phyloP scores from a whole-genome alignment of 2,888 invertebrate genomes.

The Camponotus fellah region DNA sequence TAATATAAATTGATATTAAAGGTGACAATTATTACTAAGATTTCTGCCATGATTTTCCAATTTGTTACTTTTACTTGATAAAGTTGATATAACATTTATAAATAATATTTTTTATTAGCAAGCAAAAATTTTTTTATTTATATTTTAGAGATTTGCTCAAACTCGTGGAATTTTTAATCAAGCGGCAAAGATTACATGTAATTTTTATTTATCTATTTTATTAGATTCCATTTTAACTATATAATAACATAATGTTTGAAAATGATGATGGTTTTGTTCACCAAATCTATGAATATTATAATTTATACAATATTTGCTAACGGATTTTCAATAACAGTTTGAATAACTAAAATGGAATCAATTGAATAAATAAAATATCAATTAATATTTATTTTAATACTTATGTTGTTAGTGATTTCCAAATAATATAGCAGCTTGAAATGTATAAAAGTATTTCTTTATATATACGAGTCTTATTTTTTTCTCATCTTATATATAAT shows the following conservation, averaged over 20 bases:
- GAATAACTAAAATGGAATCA: not conserved
- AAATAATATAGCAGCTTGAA: not conserved
- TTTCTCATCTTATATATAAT: not conserved
- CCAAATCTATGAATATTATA: constrained; percentile 17
- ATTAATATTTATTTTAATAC: constrained; percentile 8
- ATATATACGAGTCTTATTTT: not conserved
- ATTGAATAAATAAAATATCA: not conserved
- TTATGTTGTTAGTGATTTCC: not conserved
- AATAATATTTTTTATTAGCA: not conserved
- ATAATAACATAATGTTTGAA: not conserved
- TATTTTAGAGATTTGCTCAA: not conserved
- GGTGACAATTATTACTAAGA: not conserved
- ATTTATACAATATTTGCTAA: constrained; percentile 22
- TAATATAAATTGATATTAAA: not conserved
- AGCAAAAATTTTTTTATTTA: not conserved
- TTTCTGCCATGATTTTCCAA: constrained; percentile 13
- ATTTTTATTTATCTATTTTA: not conserved
- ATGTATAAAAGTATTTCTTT: not conserved
- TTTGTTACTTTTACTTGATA: constrained; percentile 18
- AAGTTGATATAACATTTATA: not conserved
- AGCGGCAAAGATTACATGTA: not conserved
- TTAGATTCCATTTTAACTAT: not conserved
- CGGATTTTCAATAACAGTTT: not conserved
- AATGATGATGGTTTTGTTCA: constrained; percentile 5
- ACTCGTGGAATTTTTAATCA: not conserved